Percentiles rank a stretch among this genome's conserved stretches.
These are phyloP conservation scores for Struthidea cinerea DNA, from an alignment of 2,113 vertebrate genomes.

Conservation along the genomic window DNA sequence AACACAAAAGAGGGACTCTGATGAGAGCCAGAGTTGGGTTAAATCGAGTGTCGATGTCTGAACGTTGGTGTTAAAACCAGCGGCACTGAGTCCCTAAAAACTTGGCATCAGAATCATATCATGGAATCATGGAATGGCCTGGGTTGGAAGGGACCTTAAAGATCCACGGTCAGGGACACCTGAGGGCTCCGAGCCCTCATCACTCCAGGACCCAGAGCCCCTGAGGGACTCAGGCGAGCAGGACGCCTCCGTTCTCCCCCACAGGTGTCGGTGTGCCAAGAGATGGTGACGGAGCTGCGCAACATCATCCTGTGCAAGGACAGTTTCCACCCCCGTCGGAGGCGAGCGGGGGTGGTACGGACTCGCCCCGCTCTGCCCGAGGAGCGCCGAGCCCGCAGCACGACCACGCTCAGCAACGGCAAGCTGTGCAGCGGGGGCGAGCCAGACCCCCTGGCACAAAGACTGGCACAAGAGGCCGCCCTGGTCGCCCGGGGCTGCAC, in stretches of 20 bases:
- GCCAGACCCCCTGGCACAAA: slow-evolving; percentile 88
- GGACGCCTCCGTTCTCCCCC: slow-evolving; percentile 26
- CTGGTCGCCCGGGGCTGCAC: slow-evolving; percentile 90
- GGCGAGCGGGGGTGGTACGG: slow-evolving; percentile 70
- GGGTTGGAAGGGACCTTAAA: neutral
- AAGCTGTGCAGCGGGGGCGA: slow-evolving; percentile 89
- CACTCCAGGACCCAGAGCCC: accelerated
- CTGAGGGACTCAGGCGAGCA: neutral
- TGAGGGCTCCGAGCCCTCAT: neutral
- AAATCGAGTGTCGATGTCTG: neutral
- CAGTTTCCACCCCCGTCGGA: slow-evolving; percentile 84
- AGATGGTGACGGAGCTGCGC: slow-evolving; percentile 93
- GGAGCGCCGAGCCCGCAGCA: slow-evolving; percentile 78
- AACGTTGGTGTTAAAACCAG: neutral
- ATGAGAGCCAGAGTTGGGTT: neutral
- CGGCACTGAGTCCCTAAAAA: accelerated
- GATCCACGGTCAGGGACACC: neutral
- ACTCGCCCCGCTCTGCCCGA: slow-evolving; percentile 78
- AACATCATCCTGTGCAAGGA: slow-evolving; percentile 93
- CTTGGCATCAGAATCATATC: neutral
- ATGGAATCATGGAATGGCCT: neutral
- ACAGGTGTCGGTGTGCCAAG: slow-evolving; percentile 92
- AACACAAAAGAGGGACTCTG: neutral
- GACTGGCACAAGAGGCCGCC: slow-evolving; percentile 91
- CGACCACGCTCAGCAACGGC: slow-evolving; percentile 84